Percentiles rank a stretch among this genome's conserved stretches.
Conservation (phyloP, 1,140 invertebrate species). For the Steinernema khuongi region DNA sequence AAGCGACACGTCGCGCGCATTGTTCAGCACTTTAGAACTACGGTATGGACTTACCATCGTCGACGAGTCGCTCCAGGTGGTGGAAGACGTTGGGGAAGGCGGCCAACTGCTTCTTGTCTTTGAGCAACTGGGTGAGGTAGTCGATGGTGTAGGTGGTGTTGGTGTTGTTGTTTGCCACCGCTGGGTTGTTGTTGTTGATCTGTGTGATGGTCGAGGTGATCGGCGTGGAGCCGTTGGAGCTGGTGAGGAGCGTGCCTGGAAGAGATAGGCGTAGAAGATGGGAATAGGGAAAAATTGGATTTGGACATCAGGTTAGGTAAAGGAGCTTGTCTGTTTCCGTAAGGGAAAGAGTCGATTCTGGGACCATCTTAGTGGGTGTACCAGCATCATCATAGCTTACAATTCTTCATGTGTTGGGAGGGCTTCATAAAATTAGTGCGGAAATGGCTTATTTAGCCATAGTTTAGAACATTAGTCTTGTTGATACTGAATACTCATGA, state of each 20-base stretch:
- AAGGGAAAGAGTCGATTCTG: too few species aligned
- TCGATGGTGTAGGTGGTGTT: constrained; percentile 63
- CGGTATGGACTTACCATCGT: constrained; percentile 79
- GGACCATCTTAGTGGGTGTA: too few species aligned
- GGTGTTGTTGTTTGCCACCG: neutral
- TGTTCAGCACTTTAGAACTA: constrained; percentile 10
- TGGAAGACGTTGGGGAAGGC: constrained; percentile 99
- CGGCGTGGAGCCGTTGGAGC: neutral
- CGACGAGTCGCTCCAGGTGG: constrained; percentile 94
- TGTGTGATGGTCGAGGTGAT: neutral
- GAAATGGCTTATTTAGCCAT: too few species aligned
- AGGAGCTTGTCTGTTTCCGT: too few species aligned
- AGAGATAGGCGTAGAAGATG: neutral
- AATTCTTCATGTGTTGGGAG: too few species aligned
- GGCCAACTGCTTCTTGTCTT: constrained; percentile 98
- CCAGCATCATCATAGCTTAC: too few species aligned
- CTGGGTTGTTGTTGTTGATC: constrained; percentile 10
- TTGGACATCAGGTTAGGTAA: too few species aligned
- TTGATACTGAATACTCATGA: too few species aligned
- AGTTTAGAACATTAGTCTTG: too few species aligned
- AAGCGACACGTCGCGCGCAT: neutral
- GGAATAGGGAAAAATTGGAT: neutral
- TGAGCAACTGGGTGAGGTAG: constrained; percentile 98
- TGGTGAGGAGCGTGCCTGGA: neutral
- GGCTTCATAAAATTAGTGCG: too few species aligned